Base-by-base conservation (phyloP, 2,113 vertebrate genomes). In the Pholis gunnellus region DNA sequence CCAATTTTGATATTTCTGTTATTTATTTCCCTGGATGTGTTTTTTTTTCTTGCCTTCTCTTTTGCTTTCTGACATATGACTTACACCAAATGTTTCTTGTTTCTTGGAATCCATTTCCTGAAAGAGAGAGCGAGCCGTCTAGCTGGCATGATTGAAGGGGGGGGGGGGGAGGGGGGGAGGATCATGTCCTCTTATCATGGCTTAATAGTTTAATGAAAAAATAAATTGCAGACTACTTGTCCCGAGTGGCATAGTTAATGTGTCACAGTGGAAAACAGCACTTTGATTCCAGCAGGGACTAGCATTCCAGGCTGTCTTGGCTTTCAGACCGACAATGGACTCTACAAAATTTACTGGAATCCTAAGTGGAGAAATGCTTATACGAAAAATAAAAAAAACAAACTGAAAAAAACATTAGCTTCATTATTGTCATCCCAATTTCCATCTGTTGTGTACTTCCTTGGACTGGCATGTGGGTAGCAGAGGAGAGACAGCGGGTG, bases 201-300 rank as follows among this genome's bases (percentile, higher is more conserved):
- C 56, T 86, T 89, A 80, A 90, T 83, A 78, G 75, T 89, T 87
- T 84, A 83, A 88, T 78, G 42, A 46, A 52, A 73, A 83, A 44
- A 54, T 72, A 79, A 83, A 75, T 40, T 46, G 67, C 31, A 61
- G 52, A 71, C 83, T 75, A 40, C 79, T 79, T 22, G 2, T 91
- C 81, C 79, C 82, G 74, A 69, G 81, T 84, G 87, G 70, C 64
- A 61, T 13, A 38, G 83, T 82, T 79, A 84, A 89, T 89, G 73
- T 84, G 75, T 90, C 83, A 68, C 72, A 59, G 75, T 83, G 59
- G 79, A 80, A 91, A 90, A 82, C 72, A 73, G 54, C 67, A 78
- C 82, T 87, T 81, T 75, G 79, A 73, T 83, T 87, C 66, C 57
- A 75, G 78, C 81, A 52, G 60, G n/a, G 72, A 87, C 59, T 3